Evolutionary conservation across 2,888 invertebrate species (phyloP), one percentile per base, ranked within the genome.

Genomic region (Cacoxenus indagator): DNA sequence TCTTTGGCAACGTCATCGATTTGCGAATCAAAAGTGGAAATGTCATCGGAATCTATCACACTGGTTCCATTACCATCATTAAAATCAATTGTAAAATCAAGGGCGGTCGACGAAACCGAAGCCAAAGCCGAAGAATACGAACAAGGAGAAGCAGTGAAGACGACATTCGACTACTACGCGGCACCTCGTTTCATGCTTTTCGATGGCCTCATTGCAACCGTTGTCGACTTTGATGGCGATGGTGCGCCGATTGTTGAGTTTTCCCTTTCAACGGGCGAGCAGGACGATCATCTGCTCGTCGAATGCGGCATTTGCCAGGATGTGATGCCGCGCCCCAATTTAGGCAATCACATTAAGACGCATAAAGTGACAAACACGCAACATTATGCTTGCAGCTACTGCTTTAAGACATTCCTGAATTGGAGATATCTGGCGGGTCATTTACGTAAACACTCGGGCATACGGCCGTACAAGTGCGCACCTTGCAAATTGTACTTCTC

Each of bases 221-320:
- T 85, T 22, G 86, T 85, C 1, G 85, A 85, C 65, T 83, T 83
- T 19, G 85, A 84, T 69, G 70, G 76, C 0, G 81, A 83, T 26
- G 73, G 72, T n/a, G 84, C 85, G 0, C 85, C 85, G 0, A 85
- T 85, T 29, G 85, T 85, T 0, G 85, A 85, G 65, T 85, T 85
- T 68, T 81, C 86, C 2, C 75, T 84, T 70, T 75, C 82, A 2
- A 71, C 68, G 31, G 68, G 71, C 14, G 71, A 77, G 3, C 64
- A 59, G 6, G 86, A 85, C 55, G 82, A 81, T 55, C 82, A 81
- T 65, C 67, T 85, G 19, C 86, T 85, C 0, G 77, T 85, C 5
- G 85, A 85, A 59, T 85, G 85, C 48, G 85, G 85, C 45, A 86
- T 85, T 64, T 85, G 85, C 46, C 85, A 86, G 2, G 85, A 84